Evolutionary conservation across 1,140 invertebrate genomes (phyloP), one percentile per base, ranked within the genome.

Genomic region (Holcopasites calliopsidis): DNA sequence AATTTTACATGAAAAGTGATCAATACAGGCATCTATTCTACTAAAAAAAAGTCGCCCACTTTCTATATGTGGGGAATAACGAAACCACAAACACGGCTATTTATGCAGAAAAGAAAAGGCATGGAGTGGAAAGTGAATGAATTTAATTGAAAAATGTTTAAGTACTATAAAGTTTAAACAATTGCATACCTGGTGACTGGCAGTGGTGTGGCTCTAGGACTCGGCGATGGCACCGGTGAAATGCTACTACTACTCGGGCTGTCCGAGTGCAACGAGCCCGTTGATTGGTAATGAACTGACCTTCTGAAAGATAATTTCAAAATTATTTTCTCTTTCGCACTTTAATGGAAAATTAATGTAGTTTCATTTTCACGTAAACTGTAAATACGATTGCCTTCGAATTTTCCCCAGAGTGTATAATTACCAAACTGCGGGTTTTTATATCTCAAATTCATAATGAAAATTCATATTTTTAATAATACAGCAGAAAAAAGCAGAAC

Each of bases 201-300:
- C 74, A 94, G 92, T 57, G 95, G 94, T 11, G 95, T 95, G 69
- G 95, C 94, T 70, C 95, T 93, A 2, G 96, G 96, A 50, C 95
- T 96, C 26, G 96, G 96, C 0, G 96, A 96, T 57, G 96, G 95
- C 49, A 96, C 95, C 1, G 96, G 96, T 44, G 96, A 96, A 52
- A 96, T 94, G 66, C 95, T 96, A 81, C 94, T 96, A 40, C 96
- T 97, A 84, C 95, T 96, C 44, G 95, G 95, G 70, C 95, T 96
- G 83, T 97, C 96, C 55, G 96, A 97, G 87, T 97, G 96, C 49
- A 97, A 91, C 47, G 96, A 97, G 40, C 95, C 96, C 54, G 95
- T 97, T 6, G 96, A 97, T 88, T 97, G 96, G 89, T 97, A 96
- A 88, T 96, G 96, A 42, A 95, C 94, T 21, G 94, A 95, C 82